phyloP scores from a whole-genome alignment of 2,797 vertebrate species.

The Microhierax caerulescens region DNA sequence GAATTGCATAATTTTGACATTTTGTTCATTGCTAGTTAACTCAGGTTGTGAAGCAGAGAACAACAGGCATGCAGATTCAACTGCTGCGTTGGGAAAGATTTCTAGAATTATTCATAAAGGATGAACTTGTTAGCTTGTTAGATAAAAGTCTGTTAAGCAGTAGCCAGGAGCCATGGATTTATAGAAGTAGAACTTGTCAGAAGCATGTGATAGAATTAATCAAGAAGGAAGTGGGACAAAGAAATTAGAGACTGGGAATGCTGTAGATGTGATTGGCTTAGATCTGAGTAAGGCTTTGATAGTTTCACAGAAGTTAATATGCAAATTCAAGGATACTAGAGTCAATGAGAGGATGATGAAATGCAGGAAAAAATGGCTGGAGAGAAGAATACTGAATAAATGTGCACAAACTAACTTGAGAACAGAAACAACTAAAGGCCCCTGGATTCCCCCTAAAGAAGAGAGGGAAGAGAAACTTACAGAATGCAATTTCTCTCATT shows the following conservation, averaged over 20 bases:
- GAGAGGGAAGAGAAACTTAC: neutral
- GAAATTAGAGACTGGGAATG: slow-evolving; percentile 1
- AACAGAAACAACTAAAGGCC: neutral
- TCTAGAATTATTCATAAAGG: slow-evolving; percentile 42
- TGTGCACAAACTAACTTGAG: neutral
- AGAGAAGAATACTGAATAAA: neutral
- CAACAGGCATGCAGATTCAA: slow-evolving; percentile 8
- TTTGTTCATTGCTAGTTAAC: neutral
- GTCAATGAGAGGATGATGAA: slow-evolving; percentile 9
- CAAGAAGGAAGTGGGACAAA: slow-evolving; percentile 1
- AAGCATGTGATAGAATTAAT: slow-evolving; percentile 37
- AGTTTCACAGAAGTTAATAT: slow-evolving; percentile 9
- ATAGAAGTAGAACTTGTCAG: slow-evolving; percentile 23
- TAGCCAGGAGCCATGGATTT: slow-evolving; percentile 33
- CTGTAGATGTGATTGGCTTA: neutral
- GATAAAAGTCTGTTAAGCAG: slow-evolving; percentile 6
- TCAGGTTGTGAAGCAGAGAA: neutral
- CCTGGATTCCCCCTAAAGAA: neutral
- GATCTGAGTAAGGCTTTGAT: neutral
- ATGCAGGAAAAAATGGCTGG: neutral
- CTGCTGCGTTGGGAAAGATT: neutral
- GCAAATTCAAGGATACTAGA: slow-evolving; percentile 18
- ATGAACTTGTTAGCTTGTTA: slow-evolving; percentile 23
- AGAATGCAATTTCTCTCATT: neutral
- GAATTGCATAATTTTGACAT: neutral